Percentiles rank a stretch among this genome's conserved stretches.
phyloP scores from a whole-genome alignment of 2,888 invertebrate genomes.

The Synanthedon andrenaeformis region DNA sequence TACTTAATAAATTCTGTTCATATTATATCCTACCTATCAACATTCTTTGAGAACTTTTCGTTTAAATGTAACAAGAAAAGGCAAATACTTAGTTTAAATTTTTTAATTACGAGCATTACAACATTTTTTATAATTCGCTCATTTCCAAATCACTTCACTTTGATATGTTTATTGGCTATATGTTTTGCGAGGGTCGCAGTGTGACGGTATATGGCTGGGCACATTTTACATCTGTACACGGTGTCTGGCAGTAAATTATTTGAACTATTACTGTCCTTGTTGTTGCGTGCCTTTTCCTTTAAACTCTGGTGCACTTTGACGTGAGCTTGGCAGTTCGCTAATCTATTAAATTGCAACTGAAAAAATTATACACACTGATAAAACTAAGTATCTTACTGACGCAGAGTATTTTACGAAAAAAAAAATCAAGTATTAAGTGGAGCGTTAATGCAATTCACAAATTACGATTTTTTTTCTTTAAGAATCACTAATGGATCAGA shows the following conservation, averaged over 20 bases:
- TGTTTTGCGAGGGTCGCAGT: conserved; percentile 48
- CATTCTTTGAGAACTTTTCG: no score
- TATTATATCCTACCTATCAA: no score
- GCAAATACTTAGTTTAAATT: no score
- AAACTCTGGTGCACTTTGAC: conserved; percentile 30
- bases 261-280: conserved; percentile 1
- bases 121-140: no score
- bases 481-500: neutral
- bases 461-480: neutral
- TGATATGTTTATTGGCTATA: conserved; percentile 46
- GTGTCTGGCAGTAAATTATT: conserved; percentile 4
- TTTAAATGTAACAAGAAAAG: no score
- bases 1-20: no score
- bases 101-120: no score
- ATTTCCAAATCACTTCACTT: conserved; percentile 8
- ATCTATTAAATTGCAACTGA: conserved; percentile 38
- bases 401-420: no score
- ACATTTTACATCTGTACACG: conserved; percentile 50
- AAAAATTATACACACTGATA: conserved; percentile 9
- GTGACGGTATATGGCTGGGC: conserved; percentile 40
- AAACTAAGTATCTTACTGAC: neutral
- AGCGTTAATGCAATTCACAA: neutral
- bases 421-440: no score
- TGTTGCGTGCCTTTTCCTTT: conserved; percentile 3
- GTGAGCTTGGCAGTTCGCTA: conserved; percentile 36